Base-by-base conservation (phyloP, 2,113 vertebrate genomes). In the Oxygymnocypris stewartii region DNA sequence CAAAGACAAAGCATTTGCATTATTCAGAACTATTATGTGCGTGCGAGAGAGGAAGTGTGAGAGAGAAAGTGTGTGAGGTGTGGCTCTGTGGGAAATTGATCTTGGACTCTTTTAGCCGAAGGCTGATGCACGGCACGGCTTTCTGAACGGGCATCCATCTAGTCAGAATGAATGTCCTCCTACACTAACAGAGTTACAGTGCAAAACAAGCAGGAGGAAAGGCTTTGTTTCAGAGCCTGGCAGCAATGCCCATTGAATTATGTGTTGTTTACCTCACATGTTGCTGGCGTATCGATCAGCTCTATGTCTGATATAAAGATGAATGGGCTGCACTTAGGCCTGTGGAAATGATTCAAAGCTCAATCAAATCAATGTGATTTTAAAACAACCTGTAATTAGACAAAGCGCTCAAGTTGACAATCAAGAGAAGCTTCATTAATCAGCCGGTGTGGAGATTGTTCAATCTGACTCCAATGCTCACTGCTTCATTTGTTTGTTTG, bases 51-150 rank as follows among this genome's bases (percentile, higher is more conserved):
- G 51, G 0, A 54, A 54, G 54, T 20, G 31, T 8, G 47, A 78
- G 18, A 78, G 37, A 31, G 2, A 57, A 18, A 40, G 11, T 11
- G 79, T 28, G 47, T 74, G 71, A 61, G 65, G 35, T 67, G 57
- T 31, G 25, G 61, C 47, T 85, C 84, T 69, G 73, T 75, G 84
- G 80, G 84, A 87, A 81, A 79, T 76, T 76, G 42, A 88, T 86
- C 28, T 31, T 82, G 61, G 37, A 75, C 54, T 87, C 57, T 25
- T 51, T 76, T 69, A 49, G 84, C 76, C 61, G 49, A 81, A 77
- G 84, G 83, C 75, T 86, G 57, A 65, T 80, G 75, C 40, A n/a
- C 63, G 40, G 44, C 51, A 57, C 7, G 23, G 57, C 61, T 86
- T 79, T 83, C 63, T 81, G 42, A 69, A 40, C 42, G 44, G 31